A percentile compares a stretch with the other conserved stretches of the same genome.
Evolutionary conservation across 2,797 vertebrate genomes (phyloP).

Genomic region (Kryptopterus vitreolus): DNA sequence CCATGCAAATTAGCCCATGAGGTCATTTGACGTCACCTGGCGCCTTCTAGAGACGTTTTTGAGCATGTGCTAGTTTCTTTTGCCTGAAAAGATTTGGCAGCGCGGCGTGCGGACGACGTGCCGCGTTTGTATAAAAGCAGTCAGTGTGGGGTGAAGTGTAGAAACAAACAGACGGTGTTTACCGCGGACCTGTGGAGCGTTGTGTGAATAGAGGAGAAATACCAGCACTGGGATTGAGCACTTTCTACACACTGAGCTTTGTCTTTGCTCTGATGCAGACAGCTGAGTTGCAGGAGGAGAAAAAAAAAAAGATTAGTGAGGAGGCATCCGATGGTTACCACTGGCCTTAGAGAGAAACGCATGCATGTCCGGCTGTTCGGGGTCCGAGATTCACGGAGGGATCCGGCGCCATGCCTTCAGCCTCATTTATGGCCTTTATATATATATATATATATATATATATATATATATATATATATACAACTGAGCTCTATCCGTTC

Average conservation of each 20-base stretch:
- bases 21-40: neutral
- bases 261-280: constrained; percentile 34
- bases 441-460: too few species aligned
- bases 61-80: neutral
- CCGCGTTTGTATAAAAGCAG: constrained; percentile 16
- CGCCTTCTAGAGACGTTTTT: neutral
- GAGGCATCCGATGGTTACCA: constrained; percentile 39
- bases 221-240: constrained; percentile 31
- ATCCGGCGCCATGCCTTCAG: neutral
- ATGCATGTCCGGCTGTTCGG: constrained; percentile 15
- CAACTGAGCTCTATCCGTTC: constrained; percentile 6
- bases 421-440: neutral
- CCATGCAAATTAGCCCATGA: neutral
- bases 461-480: too few species aligned
- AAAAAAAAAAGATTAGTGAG: constrained; percentile 39
- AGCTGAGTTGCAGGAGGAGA: constrained; percentile 31
- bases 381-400: constrained; percentile 8
- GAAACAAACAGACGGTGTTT: constrained; percentile 41
- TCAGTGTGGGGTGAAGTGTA: constrained; percentile 12
- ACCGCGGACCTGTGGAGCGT: constrained; percentile 46
- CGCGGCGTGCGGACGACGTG: neutral
- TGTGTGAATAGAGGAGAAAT: constrained; percentile 49
- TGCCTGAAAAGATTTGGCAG: constrained; percentile 11
- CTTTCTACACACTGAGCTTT: constrained; percentile 27
- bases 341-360: neutral